Evolutionary conservation across 1,140 invertebrate genomes (phyloP).

Genomic region (Drosophila erecta): DNA sequence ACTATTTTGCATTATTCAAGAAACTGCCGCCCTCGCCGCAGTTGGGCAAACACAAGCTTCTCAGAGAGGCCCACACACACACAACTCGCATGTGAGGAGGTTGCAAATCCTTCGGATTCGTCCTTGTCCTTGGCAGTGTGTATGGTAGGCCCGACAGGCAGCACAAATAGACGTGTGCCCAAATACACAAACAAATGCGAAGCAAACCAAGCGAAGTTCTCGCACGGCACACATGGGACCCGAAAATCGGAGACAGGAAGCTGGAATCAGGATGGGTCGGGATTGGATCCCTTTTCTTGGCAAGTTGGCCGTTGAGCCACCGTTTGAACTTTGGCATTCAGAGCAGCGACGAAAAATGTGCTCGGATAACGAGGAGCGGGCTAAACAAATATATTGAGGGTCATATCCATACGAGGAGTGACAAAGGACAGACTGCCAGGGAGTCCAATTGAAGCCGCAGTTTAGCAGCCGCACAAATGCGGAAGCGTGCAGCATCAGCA

Average conservation of each 20-base stretch:
- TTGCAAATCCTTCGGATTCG: conserved; percentile 41
- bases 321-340: conserved; percentile 65
- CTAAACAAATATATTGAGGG: conserved; percentile 27
- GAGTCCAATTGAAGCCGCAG: conserved; percentile 55
- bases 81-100: conserved; percentile 17
- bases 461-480: conserved; percentile 56
- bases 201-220: conserved; percentile 49
- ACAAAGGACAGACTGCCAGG: conserved; percentile 23
- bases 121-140: conserved; percentile 40
- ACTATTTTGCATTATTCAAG: conserved; percentile 78
- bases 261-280: background rate
- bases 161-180: conserved; percentile 67
- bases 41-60: conserved; percentile 51
- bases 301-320: conserved; percentile 22
- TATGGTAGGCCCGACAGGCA: conserved; percentile 54
- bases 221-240: conserved; percentile 45
- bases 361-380: conserved; percentile 1
- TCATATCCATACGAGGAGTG: conserved; percentile 21
- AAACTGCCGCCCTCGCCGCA: conserved; percentile 58
- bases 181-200: conserved; percentile 43
- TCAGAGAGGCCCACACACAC: conserved; percentile 10
- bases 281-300: conserved; percentile 28
- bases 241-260: conserved; percentile 30
- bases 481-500: conserved; percentile 45
- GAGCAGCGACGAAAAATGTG: conserved; percentile 1